Evolutionary conservation across 1,140 invertebrate genomes (phyloP), one percentile per base, ranked within the genome.

Genomic region (Dendrolimus punctatus): DNA sequence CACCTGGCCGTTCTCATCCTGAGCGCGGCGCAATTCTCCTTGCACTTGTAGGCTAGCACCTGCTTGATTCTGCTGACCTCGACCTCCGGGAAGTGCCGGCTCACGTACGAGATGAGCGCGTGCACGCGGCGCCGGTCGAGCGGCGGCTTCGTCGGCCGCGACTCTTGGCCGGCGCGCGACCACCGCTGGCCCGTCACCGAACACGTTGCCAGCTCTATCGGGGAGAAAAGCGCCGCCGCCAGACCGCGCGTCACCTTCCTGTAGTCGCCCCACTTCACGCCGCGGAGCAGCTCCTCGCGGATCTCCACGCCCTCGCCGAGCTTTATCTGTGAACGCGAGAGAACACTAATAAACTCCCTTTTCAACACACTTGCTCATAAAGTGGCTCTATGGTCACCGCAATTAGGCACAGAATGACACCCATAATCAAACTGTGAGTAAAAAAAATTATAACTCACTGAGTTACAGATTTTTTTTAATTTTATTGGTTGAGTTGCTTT

Each of bases 1-100:
- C 90, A 93, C 86, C 91, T 89, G 70, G 92, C 91, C 47, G 91
- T 91, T 71, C 92, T 90, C 91, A 92, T 92, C 73, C 91, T 89
- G 42, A 92, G 90, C 56, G 92, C 91, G 10, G 92, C 92, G 57
- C 91, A 92, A 76, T 92, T 93, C 77, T 93, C 92, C 83, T 93
- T 93, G 85, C 92, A 93, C 73, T 93, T 93, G 81, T 93, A 93
- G 23, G 92, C 92, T 58, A 93, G 85, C 56, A 93, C 91, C 80
- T 93, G 92, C 77, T 93, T 93, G 68, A 93, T 92, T 70, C 91
- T 88, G 77, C 91, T 92, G 63, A 92, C 91, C 80, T 92, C 92
- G 43, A 93, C 90, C 58, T 91, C 89, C 39, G 92, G 92, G 87
- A 93, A 93, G 70, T 91, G 89, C 36, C 90, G 87, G 63, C 91